Conservation (phyloP, 2,888 invertebrate genomes). For the Chloromyia formosa region DNA sequence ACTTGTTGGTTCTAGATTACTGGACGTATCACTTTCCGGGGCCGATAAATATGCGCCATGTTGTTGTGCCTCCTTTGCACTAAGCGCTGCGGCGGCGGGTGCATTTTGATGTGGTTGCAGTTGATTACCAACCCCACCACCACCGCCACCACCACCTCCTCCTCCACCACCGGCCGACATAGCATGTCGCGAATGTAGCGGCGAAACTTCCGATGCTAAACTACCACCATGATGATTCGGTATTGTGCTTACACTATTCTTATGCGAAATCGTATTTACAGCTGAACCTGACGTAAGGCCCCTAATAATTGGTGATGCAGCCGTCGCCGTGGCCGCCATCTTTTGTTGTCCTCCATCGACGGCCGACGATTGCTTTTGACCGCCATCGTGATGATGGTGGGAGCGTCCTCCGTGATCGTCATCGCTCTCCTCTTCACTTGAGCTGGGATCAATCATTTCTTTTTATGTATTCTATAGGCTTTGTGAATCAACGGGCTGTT, state of each 20-base stretch:
- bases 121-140: slow-evolving; percentile 51
- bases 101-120: slow-evolving; percentile 51
- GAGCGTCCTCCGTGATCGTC: slow-evolving; percentile 76
- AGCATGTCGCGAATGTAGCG: slow-evolving; percentile 57
- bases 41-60: slow-evolving; percentile 49
- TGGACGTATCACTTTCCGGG: slow-evolving; percentile 56
- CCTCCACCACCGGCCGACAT: slow-evolving; percentile 52
- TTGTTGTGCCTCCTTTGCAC: slow-evolving; percentile 51
- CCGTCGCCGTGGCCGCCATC: neutral
- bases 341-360: slow-evolving; percentile 43
- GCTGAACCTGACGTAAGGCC: slow-evolving; percentile 44
- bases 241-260: slow-evolving; percentile 35
- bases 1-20: slow-evolving; percentile 60
- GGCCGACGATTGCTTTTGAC: neutral
- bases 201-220: slow-evolving; percentile 50
- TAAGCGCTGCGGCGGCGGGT: slow-evolving; percentile 34
- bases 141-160: slow-evolving; percentile 63
- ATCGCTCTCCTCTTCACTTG: slow-evolving; percentile 94
- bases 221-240: slow-evolving; percentile 41
- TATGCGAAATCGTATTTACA: slow-evolving; percentile 48
- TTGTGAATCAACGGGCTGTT: too few relatives aligned
- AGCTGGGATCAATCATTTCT: slow-evolving; percentile 94
- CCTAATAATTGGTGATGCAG: slow-evolving; percentile 44
- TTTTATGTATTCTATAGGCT: too few relatives aligned
- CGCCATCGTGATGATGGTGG: slow-evolving; percentile 55